phyloP scores from a whole-genome alignment of 2,888 invertebrate species.

The Tinea pellionella region DNA sequence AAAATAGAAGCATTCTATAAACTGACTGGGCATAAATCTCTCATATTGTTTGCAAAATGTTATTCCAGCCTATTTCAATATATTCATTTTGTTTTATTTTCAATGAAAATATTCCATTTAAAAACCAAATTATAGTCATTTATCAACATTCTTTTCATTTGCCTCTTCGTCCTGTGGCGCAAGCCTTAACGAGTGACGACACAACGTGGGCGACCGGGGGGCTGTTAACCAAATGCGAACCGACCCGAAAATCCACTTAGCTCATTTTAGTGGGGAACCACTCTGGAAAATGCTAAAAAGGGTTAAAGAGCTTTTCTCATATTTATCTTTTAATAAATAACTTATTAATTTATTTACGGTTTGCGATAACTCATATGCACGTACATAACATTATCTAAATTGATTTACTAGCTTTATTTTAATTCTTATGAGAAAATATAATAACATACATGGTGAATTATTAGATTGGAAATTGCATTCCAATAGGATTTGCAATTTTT shows the following conservation, averaged over 20 bases:
- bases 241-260: conserved; percentile 65
- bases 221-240: conserved; percentile 54
- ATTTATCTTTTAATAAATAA: conserved; percentile 5
- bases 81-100: not conserved
- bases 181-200: conserved; percentile 39
- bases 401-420: too few species aligned
- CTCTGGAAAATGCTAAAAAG: conserved; percentile 15
- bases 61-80: too few species aligned
- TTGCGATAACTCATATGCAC: too few species aligned
- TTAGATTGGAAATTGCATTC: not conserved
- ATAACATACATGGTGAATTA: too few species aligned
- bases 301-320: conserved; percentile 10
- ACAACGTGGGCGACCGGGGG: conserved; percentile 37
- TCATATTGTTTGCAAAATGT: too few species aligned
- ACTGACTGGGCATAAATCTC: too few species aligned
- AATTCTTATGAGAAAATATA: too few species aligned
- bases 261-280: conserved; percentile 17
- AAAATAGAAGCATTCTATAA: too few species aligned
- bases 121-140: conserved; percentile 1
- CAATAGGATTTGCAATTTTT: not conserved
- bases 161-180: conserved; percentile 18
- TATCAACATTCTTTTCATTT: conserved; percentile 11
- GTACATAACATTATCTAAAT: too few species aligned
- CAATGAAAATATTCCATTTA: not conserved
- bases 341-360: not conserved